These are phyloP conservation scores for Myotis planiceps DNA, from an alignment of 2,797 vertebrate genomes.

Conservation along the genomic window DNA sequence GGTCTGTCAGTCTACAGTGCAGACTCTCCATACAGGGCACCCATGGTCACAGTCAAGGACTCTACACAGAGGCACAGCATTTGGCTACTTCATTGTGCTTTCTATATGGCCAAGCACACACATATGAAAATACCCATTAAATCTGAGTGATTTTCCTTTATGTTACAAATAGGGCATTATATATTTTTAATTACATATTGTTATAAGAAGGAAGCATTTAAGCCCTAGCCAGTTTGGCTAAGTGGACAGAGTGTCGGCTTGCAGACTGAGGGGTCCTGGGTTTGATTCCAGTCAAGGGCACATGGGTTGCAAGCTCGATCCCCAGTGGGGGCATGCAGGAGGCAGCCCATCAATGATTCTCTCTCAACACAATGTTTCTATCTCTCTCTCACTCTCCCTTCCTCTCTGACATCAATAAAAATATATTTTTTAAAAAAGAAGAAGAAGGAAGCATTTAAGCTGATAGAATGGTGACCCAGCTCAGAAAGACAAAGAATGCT, in stretches of 20 bases:
- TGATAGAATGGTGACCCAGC: background rate
- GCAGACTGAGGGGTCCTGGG: too few species aligned
- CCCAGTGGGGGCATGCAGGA: too few species aligned
- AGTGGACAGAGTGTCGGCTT: too few species aligned
- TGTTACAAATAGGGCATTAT: background rate
- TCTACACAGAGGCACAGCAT: background rate
- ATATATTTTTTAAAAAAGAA: too few species aligned
- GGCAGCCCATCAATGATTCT: too few species aligned
- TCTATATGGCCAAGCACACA: background rate
- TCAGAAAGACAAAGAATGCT: background rate
- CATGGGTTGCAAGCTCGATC: too few species aligned
- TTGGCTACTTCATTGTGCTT: background rate
- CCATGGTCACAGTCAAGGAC: background rate
- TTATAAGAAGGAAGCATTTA: background rate
- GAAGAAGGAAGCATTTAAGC: background rate
- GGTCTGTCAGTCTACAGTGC: background rate
- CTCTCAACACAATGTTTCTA: too few species aligned
- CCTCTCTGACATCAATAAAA: too few species aligned
- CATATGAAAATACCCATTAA: background rate
- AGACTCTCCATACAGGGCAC: too few species aligned
- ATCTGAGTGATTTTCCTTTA: background rate
- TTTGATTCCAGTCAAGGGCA: too few species aligned
- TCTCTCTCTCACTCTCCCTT: too few species aligned
- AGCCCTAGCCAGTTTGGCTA: too few species aligned
- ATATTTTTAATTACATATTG: background rate